Evolutionary conservation across 2,113 vertebrate species (phyloP).

Genomic region (Cyanistes caeruleus): DNA sequence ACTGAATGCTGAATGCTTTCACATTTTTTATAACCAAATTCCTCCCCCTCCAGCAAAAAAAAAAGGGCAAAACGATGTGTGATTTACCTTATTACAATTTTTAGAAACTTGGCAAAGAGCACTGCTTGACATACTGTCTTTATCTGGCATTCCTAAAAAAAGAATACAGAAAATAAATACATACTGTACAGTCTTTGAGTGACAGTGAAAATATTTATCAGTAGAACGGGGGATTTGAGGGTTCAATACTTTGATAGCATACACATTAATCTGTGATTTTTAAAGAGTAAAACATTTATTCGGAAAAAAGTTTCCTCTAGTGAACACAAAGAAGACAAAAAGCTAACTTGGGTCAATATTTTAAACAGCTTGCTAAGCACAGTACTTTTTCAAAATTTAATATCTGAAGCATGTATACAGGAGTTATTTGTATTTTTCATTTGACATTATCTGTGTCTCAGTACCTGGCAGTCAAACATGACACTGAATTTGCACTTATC

Average conservation of each 20-base stretch:
- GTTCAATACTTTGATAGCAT: neutral
- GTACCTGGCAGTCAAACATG: neutral
- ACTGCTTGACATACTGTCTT: constrained; percentile 87
- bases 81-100: constrained; percentile 87
- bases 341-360: neutral
- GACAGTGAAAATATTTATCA: neutral
- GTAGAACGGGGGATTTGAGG: neutral
- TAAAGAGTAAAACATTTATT: neutral
- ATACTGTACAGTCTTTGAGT: neutral
- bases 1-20: neutral
- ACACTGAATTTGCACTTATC: neutral
- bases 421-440: neutral
- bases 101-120: constrained; percentile 82
- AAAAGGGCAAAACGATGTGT: neutral
- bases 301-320: neutral
- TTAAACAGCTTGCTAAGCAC: neutral
- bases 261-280: neutral
- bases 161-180: constrained; percentile 35
- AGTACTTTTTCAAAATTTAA: neutral
- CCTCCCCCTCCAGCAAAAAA: neutral
- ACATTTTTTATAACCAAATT: neutral
- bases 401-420: neutral
- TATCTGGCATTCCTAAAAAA: constrained; percentile 88
- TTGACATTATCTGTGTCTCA: neutral
- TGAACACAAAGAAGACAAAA: neutral